These are phyloP conservation scores for Pollenia griseotomentosa DNA, from an alignment of 2,888 invertebrate genomes.

Conservation along the genomic window DNA sequence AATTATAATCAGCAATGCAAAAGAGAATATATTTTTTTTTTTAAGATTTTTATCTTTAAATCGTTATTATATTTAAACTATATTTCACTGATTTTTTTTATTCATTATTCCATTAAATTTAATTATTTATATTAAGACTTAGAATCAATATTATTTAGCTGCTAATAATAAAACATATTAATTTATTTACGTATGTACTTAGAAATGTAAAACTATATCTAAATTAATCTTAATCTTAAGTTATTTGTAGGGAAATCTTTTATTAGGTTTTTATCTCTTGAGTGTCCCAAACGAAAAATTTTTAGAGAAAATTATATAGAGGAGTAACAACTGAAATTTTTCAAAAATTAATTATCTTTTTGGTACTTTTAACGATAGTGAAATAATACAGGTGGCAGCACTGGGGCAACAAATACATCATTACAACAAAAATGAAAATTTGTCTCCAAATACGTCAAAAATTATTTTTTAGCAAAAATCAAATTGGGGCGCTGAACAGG, in stretches of 20 bases:
- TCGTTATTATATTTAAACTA: constrained; percentile 50
- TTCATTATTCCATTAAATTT: constrained; percentile 39
- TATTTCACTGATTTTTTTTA: constrained; percentile 31
- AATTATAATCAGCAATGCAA: constrained; percentile 62
- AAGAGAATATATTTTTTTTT: constrained; percentile 26
- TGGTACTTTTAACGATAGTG: no score
- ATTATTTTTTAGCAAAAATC: no score
- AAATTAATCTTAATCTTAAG: neutral
- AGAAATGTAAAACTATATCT: constrained; percentile 37
- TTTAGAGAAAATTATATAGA: neutral
- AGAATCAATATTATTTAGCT: constrained; percentile 58
- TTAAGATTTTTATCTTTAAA: constrained; percentile 39
- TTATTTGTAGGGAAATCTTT: constrained; percentile 11
- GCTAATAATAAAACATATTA: constrained; percentile 63
- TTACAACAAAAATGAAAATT: no score
- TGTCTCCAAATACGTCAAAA: no score
- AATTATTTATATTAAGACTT: constrained; percentile 34
- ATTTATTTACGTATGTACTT: constrained; percentile 48
- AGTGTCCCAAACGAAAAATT: neutral
- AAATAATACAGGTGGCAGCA: no score
- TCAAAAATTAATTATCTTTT: neutral
- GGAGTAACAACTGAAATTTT: neutral
- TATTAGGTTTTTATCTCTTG: neutral
- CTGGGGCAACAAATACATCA: no score
- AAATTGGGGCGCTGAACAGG: no score